These are phyloP conservation scores for Drosophila kambysellisi DNA, from an alignment of 2,888 invertebrate genomes.

Conservation along the genomic window DNA sequence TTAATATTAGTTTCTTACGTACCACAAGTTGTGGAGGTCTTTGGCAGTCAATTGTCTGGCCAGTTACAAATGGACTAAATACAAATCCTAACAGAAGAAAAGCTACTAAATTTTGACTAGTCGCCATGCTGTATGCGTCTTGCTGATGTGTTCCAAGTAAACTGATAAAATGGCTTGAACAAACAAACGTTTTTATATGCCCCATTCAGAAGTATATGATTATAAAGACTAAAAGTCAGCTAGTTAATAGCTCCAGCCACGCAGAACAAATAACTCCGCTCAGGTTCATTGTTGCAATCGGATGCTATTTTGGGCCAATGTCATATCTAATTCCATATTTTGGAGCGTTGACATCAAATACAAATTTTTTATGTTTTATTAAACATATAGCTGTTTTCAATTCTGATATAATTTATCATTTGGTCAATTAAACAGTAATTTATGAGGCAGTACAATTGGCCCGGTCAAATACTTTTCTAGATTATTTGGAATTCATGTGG, in stretches of 20 bases:
- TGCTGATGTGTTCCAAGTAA: slow-evolving; percentile 29
- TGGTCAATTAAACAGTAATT: slow-evolving; percentile 71
- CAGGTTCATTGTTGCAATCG: slow-evolving; percentile 75
- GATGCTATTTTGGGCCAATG: slow-evolving; percentile 72
- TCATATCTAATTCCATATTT: slow-evolving; percentile 69
- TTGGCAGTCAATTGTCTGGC: slow-evolving; percentile 77
- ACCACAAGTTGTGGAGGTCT: slow-evolving; percentile 83
- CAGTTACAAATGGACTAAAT: slow-evolving; percentile 12
- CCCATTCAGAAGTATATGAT: slow-evolving; percentile 26
- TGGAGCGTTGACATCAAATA: slow-evolving; percentile 64
- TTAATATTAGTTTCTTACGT: slow-evolving; percentile 41
- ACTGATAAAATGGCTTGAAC: slow-evolving; percentile 33
- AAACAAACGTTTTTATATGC: slow-evolving; percentile 61
- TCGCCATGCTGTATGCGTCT: slow-evolving; percentile 27
- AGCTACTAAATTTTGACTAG: slow-evolving; percentile 23
- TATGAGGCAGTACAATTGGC: slow-evolving; percentile 42
- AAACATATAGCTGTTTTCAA: slow-evolving; percentile 38
- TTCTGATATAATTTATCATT: slow-evolving; percentile 32
- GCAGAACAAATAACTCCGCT: slow-evolving; percentile 68
- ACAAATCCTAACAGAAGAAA: slow-evolving; percentile 35
- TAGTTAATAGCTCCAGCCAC: slow-evolving; percentile 68
- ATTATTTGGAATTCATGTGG: slow-evolving; percentile 11
- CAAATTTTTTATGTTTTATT: slow-evolving; percentile 38
- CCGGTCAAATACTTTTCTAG: not conserved
- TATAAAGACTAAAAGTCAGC: slow-evolving; percentile 27